Base-by-base conservation (phyloP, 2,888 invertebrate species). In the Bimastos eiseni region DNA sequence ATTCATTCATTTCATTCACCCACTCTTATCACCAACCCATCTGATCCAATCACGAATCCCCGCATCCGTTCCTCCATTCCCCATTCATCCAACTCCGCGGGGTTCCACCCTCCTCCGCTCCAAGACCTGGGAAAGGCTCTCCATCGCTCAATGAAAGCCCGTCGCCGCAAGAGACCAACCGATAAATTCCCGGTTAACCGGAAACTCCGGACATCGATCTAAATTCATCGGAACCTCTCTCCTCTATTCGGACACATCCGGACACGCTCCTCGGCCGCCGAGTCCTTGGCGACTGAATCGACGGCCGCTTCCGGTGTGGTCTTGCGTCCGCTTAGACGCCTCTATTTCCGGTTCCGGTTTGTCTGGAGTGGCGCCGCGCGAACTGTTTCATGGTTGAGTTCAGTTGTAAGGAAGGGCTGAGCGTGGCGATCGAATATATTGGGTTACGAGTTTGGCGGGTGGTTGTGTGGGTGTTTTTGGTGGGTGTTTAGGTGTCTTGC, bases 191-290 rank as follows among this genome's bases (percentile, higher is more conserved):
- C 49, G 49, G 70, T 13, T 70, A 8, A 70, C 70, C 70, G 70
- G 70, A 70, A 70, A n/a, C 11, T 4, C 70, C 70, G n/a, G 8
- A 30, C 70, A 70, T 70, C 70, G 70, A 70, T 70, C 8, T 70
- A 70, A 70, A 70, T 70, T n/a, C 70, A 70, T 6, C 70, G 70
- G 30, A n/a, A 70, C 70, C 30, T 30, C 13, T 70, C 30, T 15
- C 70, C n/a, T 70, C 70, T 70, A n/a, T 70, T 70, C n/a, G 30
- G 70, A 70, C 70, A 70, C 70, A n/a, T 70, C 70, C 70, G 70
- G 70, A 8, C 30, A 2, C 70, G 17, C 30, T 70, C 70, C 11
- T 70, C 70, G 70, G 24, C 30, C 55, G 8, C 30, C 30, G 3
- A 11, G 55, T 70, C 70, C 70, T 70, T 70, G 70, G n/a, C 70